phyloP scores from a whole-genome alignment of 2,797 vertebrate species.

The Malurus leucopterus region DNA sequence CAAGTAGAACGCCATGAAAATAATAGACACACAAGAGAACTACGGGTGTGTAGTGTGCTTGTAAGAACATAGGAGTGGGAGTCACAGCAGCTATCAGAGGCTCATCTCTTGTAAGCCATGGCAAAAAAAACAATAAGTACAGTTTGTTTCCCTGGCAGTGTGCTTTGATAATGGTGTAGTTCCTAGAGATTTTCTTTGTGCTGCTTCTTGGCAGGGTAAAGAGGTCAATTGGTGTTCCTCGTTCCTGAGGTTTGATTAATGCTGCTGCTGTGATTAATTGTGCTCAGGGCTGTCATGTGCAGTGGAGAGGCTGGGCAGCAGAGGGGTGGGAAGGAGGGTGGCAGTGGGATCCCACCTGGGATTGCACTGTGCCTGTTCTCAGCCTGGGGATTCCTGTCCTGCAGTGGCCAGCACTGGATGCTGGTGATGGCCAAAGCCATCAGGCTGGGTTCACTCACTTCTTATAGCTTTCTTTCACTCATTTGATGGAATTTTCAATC shows the following conservation, averaged over 20 bases:
- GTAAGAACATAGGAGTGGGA: neutral
- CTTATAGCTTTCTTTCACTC: neutral
- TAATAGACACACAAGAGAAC: neutral
- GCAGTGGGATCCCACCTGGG: neutral
- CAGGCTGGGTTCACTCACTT: neutral
- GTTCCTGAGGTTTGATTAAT: neutral
- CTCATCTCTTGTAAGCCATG: neutral
- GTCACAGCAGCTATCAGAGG: neutral
- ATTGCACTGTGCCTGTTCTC: neutral
- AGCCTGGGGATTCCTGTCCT: neutral
- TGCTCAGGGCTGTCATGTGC: neutral
- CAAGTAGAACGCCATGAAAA: neutral
- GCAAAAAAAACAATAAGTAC: neutral
- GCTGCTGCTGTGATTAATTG: neutral
- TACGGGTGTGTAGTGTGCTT: neutral
- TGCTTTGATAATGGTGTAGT: neutral
- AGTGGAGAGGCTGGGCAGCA: neutral
- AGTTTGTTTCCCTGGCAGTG: neutral
- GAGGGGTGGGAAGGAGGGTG: neutral
- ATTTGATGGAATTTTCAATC: neutral
- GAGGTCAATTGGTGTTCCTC: neutral
- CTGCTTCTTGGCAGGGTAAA: neutral
- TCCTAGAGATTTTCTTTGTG: neutral
- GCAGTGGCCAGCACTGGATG: rapidly evolving
- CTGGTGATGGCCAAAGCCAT: neutral